A percentile compares a stretch with the other conserved stretches of the same genome.
Evolutionary conservation across 2,797 vertebrate genomes (phyloP).

Genomic region (Pristis pectinata): DNA sequence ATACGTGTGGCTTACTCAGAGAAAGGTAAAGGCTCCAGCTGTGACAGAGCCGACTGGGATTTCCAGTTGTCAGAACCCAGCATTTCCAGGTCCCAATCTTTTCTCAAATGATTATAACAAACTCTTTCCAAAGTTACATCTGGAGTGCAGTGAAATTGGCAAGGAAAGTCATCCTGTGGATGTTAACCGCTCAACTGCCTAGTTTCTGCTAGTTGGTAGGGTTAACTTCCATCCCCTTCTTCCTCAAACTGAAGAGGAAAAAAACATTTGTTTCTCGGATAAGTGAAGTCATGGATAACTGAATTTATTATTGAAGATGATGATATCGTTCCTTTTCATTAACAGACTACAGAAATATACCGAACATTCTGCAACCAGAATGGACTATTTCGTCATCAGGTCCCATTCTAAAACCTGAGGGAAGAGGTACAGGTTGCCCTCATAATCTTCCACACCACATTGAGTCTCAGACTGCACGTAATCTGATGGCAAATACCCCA

Average conservation of each 20-base stretch:
- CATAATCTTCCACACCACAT: slow-evolving; percentile 39
- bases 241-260: not conserved
- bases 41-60: not conserved
- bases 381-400: slow-evolving; percentile 27
- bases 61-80: not conserved
- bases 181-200: not conserved
- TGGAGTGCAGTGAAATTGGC: not conserved
- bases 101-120: not conserved
- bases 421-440: slow-evolving; percentile 50
- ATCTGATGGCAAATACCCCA: slow-evolving; percentile 53
- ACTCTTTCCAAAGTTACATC: not conserved
- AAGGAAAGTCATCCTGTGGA: not conserved
- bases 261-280: not conserved
- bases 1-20: not conserved
- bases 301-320: slow-evolving; percentile 32
- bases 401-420: slow-evolving; percentile 12
- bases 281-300: not conserved
- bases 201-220: not conserved
- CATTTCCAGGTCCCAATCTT: not conserved
- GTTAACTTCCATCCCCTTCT: not conserved
- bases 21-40: not conserved
- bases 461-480: not conserved
- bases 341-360: slow-evolving; percentile 36
- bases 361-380: slow-evolving; percentile 36
- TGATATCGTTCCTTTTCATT: slow-evolving; percentile 60